phyloP scores from a whole-genome alignment of 2,113 vertebrate genomes.

The Peucedramus taeniatus region DNA sequence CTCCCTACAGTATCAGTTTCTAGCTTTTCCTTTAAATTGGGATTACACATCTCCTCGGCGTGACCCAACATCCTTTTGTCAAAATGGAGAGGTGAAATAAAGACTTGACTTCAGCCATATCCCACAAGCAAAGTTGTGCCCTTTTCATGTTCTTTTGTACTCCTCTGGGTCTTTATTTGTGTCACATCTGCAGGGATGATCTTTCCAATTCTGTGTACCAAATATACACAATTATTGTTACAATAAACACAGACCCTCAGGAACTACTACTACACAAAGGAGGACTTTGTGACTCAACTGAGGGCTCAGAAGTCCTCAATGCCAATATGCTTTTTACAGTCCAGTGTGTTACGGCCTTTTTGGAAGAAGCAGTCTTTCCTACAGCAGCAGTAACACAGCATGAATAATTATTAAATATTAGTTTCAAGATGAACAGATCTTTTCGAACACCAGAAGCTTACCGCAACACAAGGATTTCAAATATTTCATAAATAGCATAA shows the following conservation, averaged over 20 bases:
- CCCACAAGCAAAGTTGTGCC: not conserved
- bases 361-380: not conserved
- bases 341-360: not conserved
- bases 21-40: not conserved
- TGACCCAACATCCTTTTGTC: not conserved
- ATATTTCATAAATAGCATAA: not conserved
- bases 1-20: not conserved
- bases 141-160: not conserved
- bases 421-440: not conserved
- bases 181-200: not conserved
- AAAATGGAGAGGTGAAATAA: not conserved
- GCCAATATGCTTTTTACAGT: not conserved
- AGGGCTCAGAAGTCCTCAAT: not conserved
- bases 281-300: not conserved
- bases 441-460: not conserved
- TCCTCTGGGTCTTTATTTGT: not conserved
- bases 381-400: not conserved
- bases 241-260: not conserved
- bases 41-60: rapidly evolving
- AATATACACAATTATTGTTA: not conserved
- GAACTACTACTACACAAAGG: not conserved
- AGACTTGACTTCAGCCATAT: not conserved
- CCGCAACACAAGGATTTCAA: not conserved
- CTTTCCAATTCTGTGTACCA: not conserved
- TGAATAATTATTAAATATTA: not conserved